Evolutionary conservation across 2,888 invertebrate genomes (phyloP), one percentile per base, ranked within the genome.

Genomic region (Stenurella melanura): DNA sequence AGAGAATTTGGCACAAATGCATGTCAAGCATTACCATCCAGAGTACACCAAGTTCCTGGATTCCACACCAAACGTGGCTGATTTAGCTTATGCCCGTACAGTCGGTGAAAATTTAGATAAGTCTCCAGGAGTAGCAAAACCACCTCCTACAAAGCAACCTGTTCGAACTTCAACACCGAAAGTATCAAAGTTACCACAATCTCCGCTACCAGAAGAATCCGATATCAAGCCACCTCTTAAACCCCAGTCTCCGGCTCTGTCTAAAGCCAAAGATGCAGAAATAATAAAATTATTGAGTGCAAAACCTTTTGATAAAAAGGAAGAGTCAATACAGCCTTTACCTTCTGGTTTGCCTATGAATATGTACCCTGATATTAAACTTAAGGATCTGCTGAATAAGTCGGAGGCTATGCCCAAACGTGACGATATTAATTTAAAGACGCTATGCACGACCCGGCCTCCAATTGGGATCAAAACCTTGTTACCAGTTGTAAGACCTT

Each of bases 21-120:
- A 98, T 87, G 95, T 98, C 58, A 98, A 98, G 86, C 97, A 98
- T 88, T 98, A 98, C 89, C 98, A 98, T 89, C 93, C 94, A 1
- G 95, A 96, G 81, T 92, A 95, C 76, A 92, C 93, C 1, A 93
- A 95, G 87, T 93, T 93, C 88, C 90, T 96, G 81, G 96, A 96
- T 3, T 92, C 92, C 0, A 96, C 96, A 0, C 96, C 96, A 0
- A 96, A 96, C 89, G 96, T 97, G 74, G 93, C 95, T 19, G 96
- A 97, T 87, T 89, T 97, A 77, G 96, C 97, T 0, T 95, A 95
- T 81, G 96, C 96, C 0, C 92, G 97, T 80, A 94, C 95, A 0
- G 92, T 93, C 15, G 93, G 93, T 0, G 92, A 92, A 82, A 90
- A 90, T n/a, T 87, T 92, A 15, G 91, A 92, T 75, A 85, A 85